Percentiles rank a stretch among this genome's conserved stretches.
phyloP scores from a whole-genome alignment of 2,113 vertebrate genomes.

The Apus apus region DNA sequence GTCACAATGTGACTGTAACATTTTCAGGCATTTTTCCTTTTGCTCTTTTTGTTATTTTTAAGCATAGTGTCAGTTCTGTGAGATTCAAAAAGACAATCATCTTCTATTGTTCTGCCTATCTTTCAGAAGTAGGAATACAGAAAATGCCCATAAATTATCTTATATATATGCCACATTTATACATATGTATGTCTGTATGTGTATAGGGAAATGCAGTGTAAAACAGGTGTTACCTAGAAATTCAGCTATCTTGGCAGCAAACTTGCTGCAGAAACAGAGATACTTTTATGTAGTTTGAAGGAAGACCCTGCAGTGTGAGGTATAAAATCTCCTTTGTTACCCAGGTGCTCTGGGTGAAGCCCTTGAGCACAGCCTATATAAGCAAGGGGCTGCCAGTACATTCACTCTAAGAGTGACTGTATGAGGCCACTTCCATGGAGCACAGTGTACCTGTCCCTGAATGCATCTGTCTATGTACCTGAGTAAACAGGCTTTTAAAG shows the following conservation, averaged over 20 bases:
- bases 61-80: not conserved
- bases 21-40: not conserved
- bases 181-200: not conserved
- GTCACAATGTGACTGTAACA: not conserved
- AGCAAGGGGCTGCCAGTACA: not conserved
- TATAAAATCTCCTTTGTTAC: not conserved
- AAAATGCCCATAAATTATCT: not conserved
- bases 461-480: not conserved
- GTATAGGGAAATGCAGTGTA: not conserved
- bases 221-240: not conserved
- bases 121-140: not conserved
- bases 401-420: not conserved
- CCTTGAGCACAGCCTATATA: not conserved
- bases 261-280: not conserved
- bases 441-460: accelerated
- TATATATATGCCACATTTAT: not conserved
- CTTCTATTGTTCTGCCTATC: not conserved
- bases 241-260: not conserved
- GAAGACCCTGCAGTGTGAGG: not conserved
- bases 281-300: not conserved
- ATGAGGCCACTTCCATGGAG: not conserved
- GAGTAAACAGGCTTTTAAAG: not conserved
- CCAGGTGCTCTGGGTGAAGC: not conserved
- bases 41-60: not conserved
- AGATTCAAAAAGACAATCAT: not conserved